Evolutionary conservation across 2,113 vertebrate species (phyloP).

Genomic region (Pitta sordida): DNA sequence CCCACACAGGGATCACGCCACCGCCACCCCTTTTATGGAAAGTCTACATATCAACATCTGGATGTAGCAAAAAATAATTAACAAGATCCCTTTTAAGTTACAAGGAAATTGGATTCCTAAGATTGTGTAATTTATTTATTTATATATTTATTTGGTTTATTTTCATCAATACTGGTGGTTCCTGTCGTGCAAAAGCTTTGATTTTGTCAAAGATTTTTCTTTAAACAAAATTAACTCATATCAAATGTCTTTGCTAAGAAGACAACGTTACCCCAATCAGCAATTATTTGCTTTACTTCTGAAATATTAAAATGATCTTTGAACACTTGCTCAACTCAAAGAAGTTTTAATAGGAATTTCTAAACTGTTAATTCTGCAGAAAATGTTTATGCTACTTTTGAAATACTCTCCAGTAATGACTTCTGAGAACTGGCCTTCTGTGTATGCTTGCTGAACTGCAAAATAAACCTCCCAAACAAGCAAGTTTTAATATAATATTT

Average conservation of each 20-base stretch:
- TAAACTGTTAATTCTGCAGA: neutral
- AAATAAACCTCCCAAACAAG: neutral
- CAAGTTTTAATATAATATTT: neutral
- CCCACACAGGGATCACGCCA: too few species aligned
- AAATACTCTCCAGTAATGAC: neutral
- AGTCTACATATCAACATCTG: neutral
- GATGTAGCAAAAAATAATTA: neutral
- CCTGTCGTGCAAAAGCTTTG: slow-evolving; percentile 18
- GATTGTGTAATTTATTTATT: neutral
- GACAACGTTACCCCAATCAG: neutral
- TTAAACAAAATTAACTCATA: neutral
- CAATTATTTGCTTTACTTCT: neutral
- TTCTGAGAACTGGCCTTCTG: neutral
- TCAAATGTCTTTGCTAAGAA: neutral
- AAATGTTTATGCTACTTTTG: neutral
- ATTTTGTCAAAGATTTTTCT: neutral
- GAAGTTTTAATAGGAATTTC: neutral
- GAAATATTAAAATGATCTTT: neutral
- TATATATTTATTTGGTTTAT: neutral
- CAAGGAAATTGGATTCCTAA: neutral
- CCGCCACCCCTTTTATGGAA: neutral
- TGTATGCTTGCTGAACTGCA: neutral
- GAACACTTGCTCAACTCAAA: neutral
- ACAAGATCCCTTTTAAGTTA: neutral
- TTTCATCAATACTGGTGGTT: neutral